Conservation (phyloP, 1,140 invertebrate genomes). For the Forficula auricularia region DNA sequence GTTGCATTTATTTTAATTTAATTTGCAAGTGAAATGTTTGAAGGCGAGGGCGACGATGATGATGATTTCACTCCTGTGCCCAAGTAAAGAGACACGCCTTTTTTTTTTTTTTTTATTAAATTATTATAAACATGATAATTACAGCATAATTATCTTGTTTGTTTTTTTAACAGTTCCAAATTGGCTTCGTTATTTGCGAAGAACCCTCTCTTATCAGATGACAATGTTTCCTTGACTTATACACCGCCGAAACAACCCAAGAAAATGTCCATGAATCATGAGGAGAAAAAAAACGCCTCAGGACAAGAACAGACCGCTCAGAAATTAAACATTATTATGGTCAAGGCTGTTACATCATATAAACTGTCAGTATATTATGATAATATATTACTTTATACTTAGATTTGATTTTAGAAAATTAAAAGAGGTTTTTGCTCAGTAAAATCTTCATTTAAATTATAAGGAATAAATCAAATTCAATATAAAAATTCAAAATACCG, state of each 20-base stretch:
- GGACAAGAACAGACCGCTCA: background rate
- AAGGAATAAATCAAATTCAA: constrained; percentile 1
- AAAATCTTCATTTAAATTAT: no score
- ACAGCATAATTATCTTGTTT: background rate
- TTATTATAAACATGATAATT: background rate
- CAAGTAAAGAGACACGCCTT: constrained; percentile 6
- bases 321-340: constrained; percentile 9
- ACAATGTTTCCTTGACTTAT: constrained; percentile 12
- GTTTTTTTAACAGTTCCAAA: constrained; percentile 9
- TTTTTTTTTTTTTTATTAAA: background rate
- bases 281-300: background rate
- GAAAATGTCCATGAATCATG: background rate
- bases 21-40: no score
- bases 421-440: no score
- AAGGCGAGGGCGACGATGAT: constrained; percentile 10
- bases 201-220: constrained; percentile 1
- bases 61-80: constrained; percentile 11
- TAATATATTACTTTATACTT: no score
- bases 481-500: background rate
- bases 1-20: no score
- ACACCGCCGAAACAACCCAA: constrained; percentile 14
- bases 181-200: constrained; percentile 12
- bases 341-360: constrained; percentile 13
- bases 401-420: no score
- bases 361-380: constrained; percentile 12